Conservation (phyloP, 2,113 vertebrate species). For the Ramphastos sulfuratus region DNA sequence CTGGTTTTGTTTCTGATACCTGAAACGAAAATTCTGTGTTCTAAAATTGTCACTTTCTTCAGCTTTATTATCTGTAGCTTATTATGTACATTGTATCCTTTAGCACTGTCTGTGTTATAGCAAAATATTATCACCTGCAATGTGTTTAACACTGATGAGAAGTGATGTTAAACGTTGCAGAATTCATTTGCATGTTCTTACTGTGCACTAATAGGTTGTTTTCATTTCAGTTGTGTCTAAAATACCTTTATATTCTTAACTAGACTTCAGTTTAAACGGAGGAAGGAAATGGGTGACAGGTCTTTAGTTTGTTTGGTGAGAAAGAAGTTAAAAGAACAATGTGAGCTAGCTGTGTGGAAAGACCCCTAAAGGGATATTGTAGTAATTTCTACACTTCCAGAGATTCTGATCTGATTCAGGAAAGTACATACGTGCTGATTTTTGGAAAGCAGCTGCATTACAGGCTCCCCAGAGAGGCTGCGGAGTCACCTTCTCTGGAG, state of each 20-base stretch:
- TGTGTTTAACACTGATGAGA: constrained; percentile 80
- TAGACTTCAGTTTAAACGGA: constrained; percentile 50
- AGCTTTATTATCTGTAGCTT: constrained; percentile 84
- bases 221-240: constrained; percentile 67
- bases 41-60: constrained; percentile 82
- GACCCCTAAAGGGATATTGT: not conserved
- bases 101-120: constrained; percentile 78
- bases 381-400: not conserved
- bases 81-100: constrained; percentile 83
- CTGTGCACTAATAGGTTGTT: constrained; percentile 54
- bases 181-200: constrained; percentile 57
- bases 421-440: not conserved
- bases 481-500: no score
- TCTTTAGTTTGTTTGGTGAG: constrained; percentile 15
- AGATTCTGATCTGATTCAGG: not conserved
- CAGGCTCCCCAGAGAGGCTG: no score
- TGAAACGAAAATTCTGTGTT: constrained; percentile 82
- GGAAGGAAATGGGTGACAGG: constrained; percentile 59
- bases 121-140: constrained; percentile 83
- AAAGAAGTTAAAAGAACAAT: constrained; percentile 6
- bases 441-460: not conserved
- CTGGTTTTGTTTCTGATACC: constrained; percentile 93
- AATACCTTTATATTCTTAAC: constrained; percentile 63
- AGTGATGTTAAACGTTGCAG: constrained; percentile 73
- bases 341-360: not conserved